phyloP scores from a whole-genome alignment of 2,113 vertebrate species.

The Apodemus speciosus region DNA sequence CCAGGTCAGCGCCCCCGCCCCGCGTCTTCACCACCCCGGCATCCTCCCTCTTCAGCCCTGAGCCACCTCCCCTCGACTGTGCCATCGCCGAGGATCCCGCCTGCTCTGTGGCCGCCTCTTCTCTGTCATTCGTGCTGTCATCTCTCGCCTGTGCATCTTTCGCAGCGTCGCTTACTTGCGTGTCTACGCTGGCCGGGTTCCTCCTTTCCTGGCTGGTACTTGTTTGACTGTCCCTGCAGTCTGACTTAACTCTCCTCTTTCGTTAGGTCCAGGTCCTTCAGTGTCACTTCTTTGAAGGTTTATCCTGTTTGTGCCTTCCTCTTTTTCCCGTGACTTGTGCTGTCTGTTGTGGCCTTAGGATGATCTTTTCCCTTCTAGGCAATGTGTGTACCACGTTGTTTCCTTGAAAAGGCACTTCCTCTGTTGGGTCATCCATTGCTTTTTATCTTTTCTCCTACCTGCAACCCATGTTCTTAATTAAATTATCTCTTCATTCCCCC shows the following conservation, averaged over 20 bases:
- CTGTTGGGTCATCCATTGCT: background rate
- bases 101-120: background rate
- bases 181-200: background rate
- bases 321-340: background rate
- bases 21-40: background rate
- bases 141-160: background rate
- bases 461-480: background rate
- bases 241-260: background rate
- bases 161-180: background rate
- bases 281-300: background rate
- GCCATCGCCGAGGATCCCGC: background rate
- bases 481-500: background rate
- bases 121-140: background rate
- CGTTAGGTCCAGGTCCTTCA: background rate
- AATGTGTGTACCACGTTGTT: too few species aligned
- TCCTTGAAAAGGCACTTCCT: background rate
- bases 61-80: background rate
- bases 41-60: background rate
- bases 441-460: rapidly evolving
- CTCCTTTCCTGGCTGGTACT: background rate
- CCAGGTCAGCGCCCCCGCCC: slow-evolving; percentile 84
- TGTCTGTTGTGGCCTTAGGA: background rate
- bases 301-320: background rate
- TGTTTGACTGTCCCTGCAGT: background rate
- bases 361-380: background rate